Conservation (phyloP, 2,888 invertebrate genomes). For the Oscheius sp. region DNA sequence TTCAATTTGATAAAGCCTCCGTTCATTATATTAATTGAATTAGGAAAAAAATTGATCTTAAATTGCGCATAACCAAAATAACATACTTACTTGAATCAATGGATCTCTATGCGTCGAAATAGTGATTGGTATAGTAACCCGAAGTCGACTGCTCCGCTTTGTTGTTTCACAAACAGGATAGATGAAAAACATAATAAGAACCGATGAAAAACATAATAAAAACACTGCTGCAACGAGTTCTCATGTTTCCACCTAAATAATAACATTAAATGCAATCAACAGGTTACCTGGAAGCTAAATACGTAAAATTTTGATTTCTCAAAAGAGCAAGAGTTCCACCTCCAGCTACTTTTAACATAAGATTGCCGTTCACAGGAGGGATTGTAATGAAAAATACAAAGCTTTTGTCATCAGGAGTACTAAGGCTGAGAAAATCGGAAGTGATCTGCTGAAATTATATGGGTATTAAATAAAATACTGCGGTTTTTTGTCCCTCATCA, state of each 20-base stretch:
- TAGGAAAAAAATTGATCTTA: constrained; percentile 14
- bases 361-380: constrained; percentile 58
- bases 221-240: too few species aligned
- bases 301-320: constrained; percentile 44
- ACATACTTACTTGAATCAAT: constrained; percentile 40
- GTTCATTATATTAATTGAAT: constrained; percentile 44
- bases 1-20: constrained; percentile 52
- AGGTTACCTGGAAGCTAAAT: too few species aligned
- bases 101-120: constrained; percentile 44
- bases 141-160: constrained; percentile 46
- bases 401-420: constrained; percentile 63
- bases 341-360: constrained; percentile 30
- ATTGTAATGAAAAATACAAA: constrained; percentile 62
- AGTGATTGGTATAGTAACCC: constrained; percentile 47
- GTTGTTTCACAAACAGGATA: constrained; percentile 57
- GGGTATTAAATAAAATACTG: constrained; percentile 35
- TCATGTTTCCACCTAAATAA: too few species aligned
- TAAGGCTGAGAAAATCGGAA: constrained; percentile 48
- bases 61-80: neutral
- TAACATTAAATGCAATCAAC: too few species aligned
- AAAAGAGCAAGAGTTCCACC: constrained; percentile 19
- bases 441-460: constrained; percentile 41
- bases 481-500: constrained; percentile 58
- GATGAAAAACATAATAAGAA: constrained; percentile 56
- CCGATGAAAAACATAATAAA: too few species aligned